Evolutionary conservation across 2,888 invertebrate genomes (phyloP).

Genomic region (Cerceris rybyensis): DNA sequence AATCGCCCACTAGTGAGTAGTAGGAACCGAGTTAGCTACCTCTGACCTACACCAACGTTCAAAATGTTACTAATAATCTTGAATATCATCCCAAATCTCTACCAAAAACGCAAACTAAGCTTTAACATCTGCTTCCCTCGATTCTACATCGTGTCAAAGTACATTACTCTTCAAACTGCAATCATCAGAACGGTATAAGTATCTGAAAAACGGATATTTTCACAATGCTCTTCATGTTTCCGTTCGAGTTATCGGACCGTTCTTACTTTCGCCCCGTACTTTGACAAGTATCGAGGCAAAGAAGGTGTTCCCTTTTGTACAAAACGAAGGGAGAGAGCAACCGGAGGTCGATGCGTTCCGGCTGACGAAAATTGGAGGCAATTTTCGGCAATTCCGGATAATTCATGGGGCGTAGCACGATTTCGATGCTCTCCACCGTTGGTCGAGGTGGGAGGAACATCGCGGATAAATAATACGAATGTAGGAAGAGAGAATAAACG

Average conservation of each 20-base stretch:
- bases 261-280: constrained; percentile 2
- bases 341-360: constrained; percentile 22
- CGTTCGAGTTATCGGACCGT: not conserved
- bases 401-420: constrained; percentile 58
- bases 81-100: too few relatives aligned
- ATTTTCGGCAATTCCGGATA: constrained; percentile 64
- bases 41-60: too few relatives aligned
- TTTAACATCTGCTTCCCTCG: too few relatives aligned
- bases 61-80: too few relatives aligned
- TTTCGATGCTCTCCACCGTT: constrained; percentile 24
- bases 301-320: constrained; percentile 11
- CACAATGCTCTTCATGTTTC: not conserved
- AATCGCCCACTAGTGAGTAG: too few relatives aligned
- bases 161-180: too few relatives aligned
- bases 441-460: constrained; percentile 9
- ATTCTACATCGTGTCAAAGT: too few relatives aligned
- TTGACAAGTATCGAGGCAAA: constrained; percentile 18
- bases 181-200: not conserved
- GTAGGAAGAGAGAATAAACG: constrained; percentile 43
- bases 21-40: too few relatives aligned
- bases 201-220: not conserved
- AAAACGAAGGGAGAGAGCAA: constrained; percentile 8
- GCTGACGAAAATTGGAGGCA: constrained; percentile 58
- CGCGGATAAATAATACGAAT: constrained; percentile 64
- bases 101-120: too few relatives aligned